phyloP scores from a whole-genome alignment of 2,113 vertebrate species.

The Sporophila hypoxantha region DNA sequence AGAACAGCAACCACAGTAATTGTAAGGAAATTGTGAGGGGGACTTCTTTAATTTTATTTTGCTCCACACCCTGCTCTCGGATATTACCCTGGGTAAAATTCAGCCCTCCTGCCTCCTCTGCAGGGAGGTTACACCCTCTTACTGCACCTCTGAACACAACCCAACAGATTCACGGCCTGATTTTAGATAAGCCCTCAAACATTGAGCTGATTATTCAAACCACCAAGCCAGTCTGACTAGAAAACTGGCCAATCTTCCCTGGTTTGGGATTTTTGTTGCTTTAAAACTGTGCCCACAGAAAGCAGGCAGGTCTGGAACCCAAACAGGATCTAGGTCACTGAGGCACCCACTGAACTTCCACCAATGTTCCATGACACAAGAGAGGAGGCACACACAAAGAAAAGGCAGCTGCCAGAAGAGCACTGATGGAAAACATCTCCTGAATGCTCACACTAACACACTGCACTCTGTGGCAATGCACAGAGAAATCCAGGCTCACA shows the following conservation, averaged over 20 bases:
- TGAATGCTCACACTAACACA: accelerated
- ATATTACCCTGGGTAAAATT: constrained; percentile 16
- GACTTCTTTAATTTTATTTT: neutral
- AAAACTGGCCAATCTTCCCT: neutral
- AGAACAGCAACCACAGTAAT: neutral
- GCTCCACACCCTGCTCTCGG: constrained; percentile 14
- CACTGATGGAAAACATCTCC: neutral
- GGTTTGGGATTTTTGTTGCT: neutral
- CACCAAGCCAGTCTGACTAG: constrained; percentile 39
- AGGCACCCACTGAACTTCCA: neutral
- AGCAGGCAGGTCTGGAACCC: neutral
- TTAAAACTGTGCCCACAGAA: neutral
- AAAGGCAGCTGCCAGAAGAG: neutral
- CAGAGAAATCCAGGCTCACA: neutral
- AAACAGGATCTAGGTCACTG: neutral
- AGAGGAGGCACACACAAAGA: neutral
- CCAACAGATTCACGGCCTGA: constrained; percentile 3
- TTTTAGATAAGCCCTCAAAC: constrained; percentile 34
- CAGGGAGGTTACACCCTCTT: constrained; percentile 42
- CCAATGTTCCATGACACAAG: neutral
- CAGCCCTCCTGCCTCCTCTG: constrained; percentile 9
- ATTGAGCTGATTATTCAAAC: neutral
- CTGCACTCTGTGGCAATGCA: neutral
- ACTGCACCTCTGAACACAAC: constrained; percentile 23
- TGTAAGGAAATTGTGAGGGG: neutral